phyloP scores from a whole-genome alignment of 2,888 invertebrate genomes.

The Isotomurus palustris region DNA sequence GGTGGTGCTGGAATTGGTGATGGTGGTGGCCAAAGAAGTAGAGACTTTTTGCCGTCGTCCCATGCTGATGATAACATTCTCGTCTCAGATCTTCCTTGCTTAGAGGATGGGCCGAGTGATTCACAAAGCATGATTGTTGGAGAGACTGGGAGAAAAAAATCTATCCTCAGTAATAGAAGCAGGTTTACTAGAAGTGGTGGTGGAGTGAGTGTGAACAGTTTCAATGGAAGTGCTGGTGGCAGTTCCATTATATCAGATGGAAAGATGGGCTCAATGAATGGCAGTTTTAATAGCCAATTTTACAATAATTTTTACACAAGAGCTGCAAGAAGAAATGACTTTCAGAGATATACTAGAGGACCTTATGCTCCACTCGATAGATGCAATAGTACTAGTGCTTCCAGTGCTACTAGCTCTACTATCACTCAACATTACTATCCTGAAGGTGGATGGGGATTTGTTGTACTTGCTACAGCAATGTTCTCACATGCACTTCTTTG shows the following conservation, averaged over 20 bases:
- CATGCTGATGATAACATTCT: too few species aligned
- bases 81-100: too few species aligned
- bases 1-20: neutral
- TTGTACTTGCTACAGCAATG: slow-evolving; percentile 36
- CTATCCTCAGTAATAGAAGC: neutral
- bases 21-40: neutral
- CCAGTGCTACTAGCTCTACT: slow-evolving; percentile 33
- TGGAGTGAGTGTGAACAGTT: slow-evolving; percentile 1
- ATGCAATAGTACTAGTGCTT: slow-evolving; percentile 36
- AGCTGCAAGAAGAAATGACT: slow-evolving; percentile 18
- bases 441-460: slow-evolving; percentile 43
- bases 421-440: slow-evolving; percentile 44
- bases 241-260: slow-evolving; percentile 38
- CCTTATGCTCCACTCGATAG: slow-evolving; percentile 37
- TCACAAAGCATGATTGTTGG: too few species aligned
- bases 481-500: slow-evolving; percentile 40
- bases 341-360: slow-evolving; percentile 32
- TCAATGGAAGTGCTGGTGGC: slow-evolving; percentile 15
- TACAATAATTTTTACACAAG: slow-evolving; percentile 29
- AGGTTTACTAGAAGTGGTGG: neutral
- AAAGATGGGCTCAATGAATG: slow-evolving; percentile 27
- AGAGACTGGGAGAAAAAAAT: slow-evolving; percentile 5
- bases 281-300: slow-evolving; percentile 24
- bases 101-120: too few species aligned
- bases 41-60: too few species aligned